Evolutionary conservation across 2,888 invertebrate genomes (phyloP), one percentile per base, ranked within the genome.

Genomic region (Protula sp.): DNA sequence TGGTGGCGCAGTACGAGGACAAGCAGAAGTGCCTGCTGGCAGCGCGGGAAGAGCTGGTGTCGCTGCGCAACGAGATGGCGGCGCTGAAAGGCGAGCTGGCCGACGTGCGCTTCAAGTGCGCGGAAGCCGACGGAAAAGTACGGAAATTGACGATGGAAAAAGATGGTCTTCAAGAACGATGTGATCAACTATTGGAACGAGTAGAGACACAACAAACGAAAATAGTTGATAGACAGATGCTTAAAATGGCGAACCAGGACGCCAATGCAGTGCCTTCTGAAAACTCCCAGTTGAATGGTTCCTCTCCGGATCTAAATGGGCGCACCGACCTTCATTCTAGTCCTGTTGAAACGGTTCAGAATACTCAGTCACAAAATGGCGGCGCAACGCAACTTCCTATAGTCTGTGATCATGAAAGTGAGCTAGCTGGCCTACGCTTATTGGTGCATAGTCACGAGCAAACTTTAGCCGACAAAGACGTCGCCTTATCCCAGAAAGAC

Each of bases 1-100:
- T 81, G n/a, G 67, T 70, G 4, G 72, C 75, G 55, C 74, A 77
- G 62, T 79, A 76, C 69, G 81, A 82, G 61, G 81, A 81, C 54
- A 80, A 79, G 59, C 76, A 77, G 54, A 77, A 78, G 63, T 64
- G 75, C 2, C 66, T 81, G 38, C 59, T 81, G 3, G 77, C 81
- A 59, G 66, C 74, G 26, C 80, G 80, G 58, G 77, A 79, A 68
- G 81, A 82, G 60, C 65, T 80, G 28, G 67, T 81, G 29, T 72
- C 70, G 57, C 72, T 75, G 55, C 77, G 75, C 54, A 77, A 80
- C 61, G 74, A 74, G 58, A 72, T 71, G 57, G 2, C 14, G 24
- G 47, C 54, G n/a, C 2, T 48, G 22, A 27, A 47, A 4, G 9
- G 27, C 24, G 5, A 38, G 19, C 9, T 14, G 38, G 38, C 5